Percentiles rank a stretch among this genome's conserved stretches.
Conservation (phyloP, 2,888 invertebrate genomes). For the Trachelus stipa region DNA sequence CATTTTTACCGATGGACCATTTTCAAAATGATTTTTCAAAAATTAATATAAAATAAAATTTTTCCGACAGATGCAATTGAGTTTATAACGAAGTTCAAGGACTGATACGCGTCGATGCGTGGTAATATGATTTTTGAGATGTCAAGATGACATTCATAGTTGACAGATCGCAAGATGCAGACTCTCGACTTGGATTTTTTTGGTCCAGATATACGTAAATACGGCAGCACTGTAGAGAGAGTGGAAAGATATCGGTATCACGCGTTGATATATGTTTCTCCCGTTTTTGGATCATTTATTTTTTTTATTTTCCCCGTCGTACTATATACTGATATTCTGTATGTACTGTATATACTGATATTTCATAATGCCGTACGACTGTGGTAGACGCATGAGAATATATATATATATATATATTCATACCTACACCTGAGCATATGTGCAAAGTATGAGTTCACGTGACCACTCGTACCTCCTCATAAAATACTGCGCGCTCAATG, state of each 20-base stretch:
- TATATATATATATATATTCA: background rate
- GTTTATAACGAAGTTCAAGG: fast-evolving
- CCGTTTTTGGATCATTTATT: background rate
- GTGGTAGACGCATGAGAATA: background rate
- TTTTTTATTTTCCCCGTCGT: background rate
- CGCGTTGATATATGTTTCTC: background rate
- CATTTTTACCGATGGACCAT: too few relatives aligned
- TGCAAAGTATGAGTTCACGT: background rate
- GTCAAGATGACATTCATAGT: too few relatives aligned
- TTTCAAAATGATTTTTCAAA: background rate
- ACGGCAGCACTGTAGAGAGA: background rate
- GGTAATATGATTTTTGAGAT: too few relatives aligned
- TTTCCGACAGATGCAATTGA: fast-evolving
- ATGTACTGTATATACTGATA: background rate
- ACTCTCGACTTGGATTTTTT: too few relatives aligned
- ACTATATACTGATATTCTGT: background rate
- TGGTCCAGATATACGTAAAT: background rate
- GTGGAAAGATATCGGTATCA: background rate
- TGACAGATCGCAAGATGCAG: too few relatives aligned
- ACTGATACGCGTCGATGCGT: too few relatives aligned
- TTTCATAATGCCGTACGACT: background rate
- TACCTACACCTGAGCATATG: background rate
- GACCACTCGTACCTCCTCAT: background rate
- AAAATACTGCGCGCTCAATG: background rate
- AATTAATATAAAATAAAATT: background rate